Conservation (phyloP, 2,113 vertebrate species). For the Corythoichthys intestinalis region DNA sequence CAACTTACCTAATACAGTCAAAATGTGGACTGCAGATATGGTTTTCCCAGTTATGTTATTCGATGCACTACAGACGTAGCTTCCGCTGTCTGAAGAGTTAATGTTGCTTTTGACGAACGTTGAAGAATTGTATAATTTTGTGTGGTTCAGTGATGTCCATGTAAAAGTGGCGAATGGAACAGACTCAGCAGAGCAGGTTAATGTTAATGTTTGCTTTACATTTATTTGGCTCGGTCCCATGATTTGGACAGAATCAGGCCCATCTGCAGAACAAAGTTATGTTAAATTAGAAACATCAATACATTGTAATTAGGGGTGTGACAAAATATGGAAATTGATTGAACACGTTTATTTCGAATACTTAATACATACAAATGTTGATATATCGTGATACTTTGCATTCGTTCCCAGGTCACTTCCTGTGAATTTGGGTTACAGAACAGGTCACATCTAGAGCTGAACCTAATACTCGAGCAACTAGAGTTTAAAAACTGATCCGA, state of each 20-base stretch:
- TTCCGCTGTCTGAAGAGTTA: slow-evolving; percentile 21
- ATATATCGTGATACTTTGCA: too few species aligned
- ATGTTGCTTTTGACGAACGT: neutral
- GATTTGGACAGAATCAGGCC: slow-evolving; percentile 51
- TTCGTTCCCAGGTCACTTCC: too few species aligned
- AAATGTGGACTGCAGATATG: neutral
- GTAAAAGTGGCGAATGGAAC: slow-evolving; percentile 36
- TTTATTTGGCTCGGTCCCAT: slow-evolving; percentile 5
- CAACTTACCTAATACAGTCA: slow-evolving; percentile 21
- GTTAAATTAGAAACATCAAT: neutral
- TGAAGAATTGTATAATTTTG: slow-evolving; percentile 7
- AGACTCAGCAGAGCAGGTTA: slow-evolving; percentile 50
- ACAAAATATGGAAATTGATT: too few species aligned
- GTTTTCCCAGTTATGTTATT: slow-evolving; percentile 27
- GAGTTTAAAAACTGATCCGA: too few species aligned
- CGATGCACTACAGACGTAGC: slow-evolving; percentile 24
- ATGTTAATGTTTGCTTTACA: neutral
- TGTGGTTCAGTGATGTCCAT: slow-evolving; percentile 42
- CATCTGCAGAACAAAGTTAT: slow-evolving; percentile 41
- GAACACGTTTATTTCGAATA: too few species aligned
- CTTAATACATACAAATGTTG: too few species aligned
- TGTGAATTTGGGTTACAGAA: too few species aligned
- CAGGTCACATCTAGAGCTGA: too few species aligned
- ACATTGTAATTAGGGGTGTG: too few species aligned
- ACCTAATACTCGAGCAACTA: too few species aligned